Evolutionary conservation across 64 coral and sea anemone genomes (phyloP), one percentile per base, ranked within the genome.

Genomic region (Anthopleura sola): DNA sequence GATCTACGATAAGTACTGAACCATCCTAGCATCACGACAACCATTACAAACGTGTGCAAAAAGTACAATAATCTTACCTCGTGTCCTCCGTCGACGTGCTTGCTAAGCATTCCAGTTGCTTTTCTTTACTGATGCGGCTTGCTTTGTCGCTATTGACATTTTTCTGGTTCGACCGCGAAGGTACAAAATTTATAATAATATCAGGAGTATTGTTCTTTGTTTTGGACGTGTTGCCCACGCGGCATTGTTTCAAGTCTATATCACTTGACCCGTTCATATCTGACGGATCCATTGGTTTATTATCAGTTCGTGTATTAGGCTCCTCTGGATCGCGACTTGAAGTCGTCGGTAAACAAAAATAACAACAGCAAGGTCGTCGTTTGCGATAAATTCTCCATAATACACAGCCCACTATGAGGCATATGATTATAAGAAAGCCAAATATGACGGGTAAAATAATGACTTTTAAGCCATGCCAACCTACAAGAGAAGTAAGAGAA

Each of bases 111-210:
- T 84, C 38, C 6, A 54, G 23, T n/a, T 55, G 46, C 54, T 62
- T 84, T 48, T 77, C 88, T 37, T 90, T 79, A 20, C 88, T 78
- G 47, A 31, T 57, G 32, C 8, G 32, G 77, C 88, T 78, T 84
- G 48, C 36, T 68, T 90, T 90, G 75, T 79, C 55, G 28, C 82
- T 86, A 81, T 91, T 91, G 24, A 85, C 80, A 78, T 91, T 91
- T 75, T 91, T 91, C 55, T 81, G 69, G 49, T 56, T 83, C 17
- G 57, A 75, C 37, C 75, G 84, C 19, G 94, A 90, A 16, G 94
- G 79, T 0, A 92, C 85, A 78, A 96, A 96, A 58, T 96, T 96
- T 84, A 92, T 89, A 68, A 96, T 96, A 77, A 96, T 96, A 54
- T 96, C 90, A 44, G 94, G 89, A 75, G 36, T 40, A 83, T 24